A percentile compares a stretch with the other conserved stretches of the same genome.
These are phyloP conservation scores for Microtus richardsoni DNA, from an alignment of 2,113 vertebrate species.

Conservation along the genomic window DNA sequence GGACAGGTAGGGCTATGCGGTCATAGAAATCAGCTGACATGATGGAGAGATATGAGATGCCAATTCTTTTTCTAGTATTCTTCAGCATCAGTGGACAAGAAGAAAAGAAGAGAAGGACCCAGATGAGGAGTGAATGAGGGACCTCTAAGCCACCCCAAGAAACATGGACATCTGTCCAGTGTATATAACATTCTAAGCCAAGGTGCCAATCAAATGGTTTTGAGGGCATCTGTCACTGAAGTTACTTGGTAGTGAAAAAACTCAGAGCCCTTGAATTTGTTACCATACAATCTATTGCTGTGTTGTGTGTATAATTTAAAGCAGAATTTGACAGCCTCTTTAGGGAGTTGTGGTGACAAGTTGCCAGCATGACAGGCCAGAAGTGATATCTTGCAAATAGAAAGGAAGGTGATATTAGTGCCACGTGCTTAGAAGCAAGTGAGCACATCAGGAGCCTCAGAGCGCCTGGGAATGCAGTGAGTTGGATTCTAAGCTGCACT, in stretches of 20 bases:
- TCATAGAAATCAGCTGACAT: not conserved
- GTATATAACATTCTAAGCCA: not conserved
- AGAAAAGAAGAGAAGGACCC: not conserved
- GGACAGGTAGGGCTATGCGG: not conserved
- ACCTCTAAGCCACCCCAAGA: not conserved
- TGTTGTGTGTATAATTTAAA: not conserved
- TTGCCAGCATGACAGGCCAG: conserved; percentile 29
- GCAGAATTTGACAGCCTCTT: conserved; percentile 52
- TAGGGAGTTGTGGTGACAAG: conserved; percentile 31
- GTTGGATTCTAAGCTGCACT: not conserved
- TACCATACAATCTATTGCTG: not conserved
- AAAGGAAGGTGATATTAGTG: conserved; percentile 46
- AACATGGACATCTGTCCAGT: not conserved
- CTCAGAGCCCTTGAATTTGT: not conserved
- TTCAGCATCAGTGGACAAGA: not conserved
- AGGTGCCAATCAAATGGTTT: not conserved
- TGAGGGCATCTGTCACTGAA: not conserved
- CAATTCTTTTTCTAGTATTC: not conserved
- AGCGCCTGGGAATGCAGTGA: not conserved
- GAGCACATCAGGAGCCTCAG: not conserved
- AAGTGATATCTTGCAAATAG: conserved; percentile 38
- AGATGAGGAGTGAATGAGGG: not conserved
- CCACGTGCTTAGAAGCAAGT: not conserved
- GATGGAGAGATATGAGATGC: not conserved
- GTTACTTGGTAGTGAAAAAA: conserved; percentile 25